Evolutionary conservation across 2,888 invertebrate genomes (phyloP), one percentile per base, ranked within the genome.

Genomic region (Timandra comae): DNA sequence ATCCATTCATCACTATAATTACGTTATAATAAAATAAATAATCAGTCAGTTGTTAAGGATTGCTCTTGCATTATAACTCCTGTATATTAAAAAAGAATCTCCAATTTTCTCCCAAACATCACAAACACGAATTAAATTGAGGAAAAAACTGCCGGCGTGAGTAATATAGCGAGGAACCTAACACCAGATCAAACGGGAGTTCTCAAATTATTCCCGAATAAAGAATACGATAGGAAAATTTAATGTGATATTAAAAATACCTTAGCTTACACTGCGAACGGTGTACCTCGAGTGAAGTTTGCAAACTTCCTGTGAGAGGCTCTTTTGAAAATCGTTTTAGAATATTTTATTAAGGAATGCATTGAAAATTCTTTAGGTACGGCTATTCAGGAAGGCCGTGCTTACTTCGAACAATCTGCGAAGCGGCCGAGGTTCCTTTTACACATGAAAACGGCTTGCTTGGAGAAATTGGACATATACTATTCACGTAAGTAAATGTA

Each of bases 341-440:
- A 59, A 62, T 63, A 59, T 57, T 56, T 53, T 54, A 60, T 52
- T 52, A 50, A 55, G 46, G 41, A 41, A 30, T 48, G 47, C 45
- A 57, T 61, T 59, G 49, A 53, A 62, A 63, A 61, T 52, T 55
- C 53, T 71, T 41, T 65, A 91, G 91, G 56, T 87, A 89, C 52
- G 88, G 90, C 7, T 85, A 90, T 48, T 82, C 88, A 33, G 92
- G 92, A 3, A 88, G 90, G 45, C 88, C 89, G 21, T 94, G 94
- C 71, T 67, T 94, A 49, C 75, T 94, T 43, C 88, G 92, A 51
- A 88, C 91, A 46, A 92, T 94, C 63, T 94, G 94, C 63, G 93
- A 94, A 66, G 88, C 91, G 13, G 90, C 93, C 0, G 88, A 90
- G 51, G 81, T 88, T 40, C 89, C 92, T 30, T 88, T 93, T 57